Evolutionary conservation across 2,113 vertebrate genomes (phyloP).

Genomic region (Poeciliopsis turrubarensis): DNA sequence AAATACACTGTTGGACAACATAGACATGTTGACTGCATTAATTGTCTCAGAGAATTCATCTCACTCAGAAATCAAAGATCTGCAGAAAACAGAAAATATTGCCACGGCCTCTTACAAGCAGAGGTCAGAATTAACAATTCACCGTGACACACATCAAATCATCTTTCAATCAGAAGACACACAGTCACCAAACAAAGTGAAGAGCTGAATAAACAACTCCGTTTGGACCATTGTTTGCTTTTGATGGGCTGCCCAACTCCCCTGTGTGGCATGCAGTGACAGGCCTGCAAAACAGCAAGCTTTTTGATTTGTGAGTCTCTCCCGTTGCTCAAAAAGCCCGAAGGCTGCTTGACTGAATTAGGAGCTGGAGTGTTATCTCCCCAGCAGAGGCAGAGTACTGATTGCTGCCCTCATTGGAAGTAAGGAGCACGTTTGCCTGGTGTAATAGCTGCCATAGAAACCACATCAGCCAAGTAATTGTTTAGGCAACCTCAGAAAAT

Average conservation of each 20-base stretch:
- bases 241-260: conserved; percentile 38
- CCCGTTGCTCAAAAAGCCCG: conserved; percentile 59
- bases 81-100: not conserved
- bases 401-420: conserved; percentile 78
- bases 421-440: conserved; percentile 68
- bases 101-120: conserved; percentile 14
- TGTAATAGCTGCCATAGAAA: conserved; percentile 79
- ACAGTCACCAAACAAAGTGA: conserved; percentile 54
- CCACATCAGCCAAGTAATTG: conserved; percentile 76
- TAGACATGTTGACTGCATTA: conserved; percentile 5
- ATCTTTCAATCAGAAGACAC: conserved; percentile 57
- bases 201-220: conserved; percentile 61
- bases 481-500: conserved; percentile 77
- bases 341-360: conserved; percentile 76
- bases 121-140: conserved; percentile 54
- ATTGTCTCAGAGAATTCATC: conserved; percentile 22
- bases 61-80: conserved; percentile 2
- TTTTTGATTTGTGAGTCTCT: conserved; percentile 69
- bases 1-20: not conserved
- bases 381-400: conserved; percentile 59
- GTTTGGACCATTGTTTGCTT: conserved; percentile 61
- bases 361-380: conserved; percentile 76
- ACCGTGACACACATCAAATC: conserved; percentile 40
- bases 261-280: conserved; percentile 43
- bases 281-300: conserved; percentile 60